Evolutionary conservation across 1,140 invertebrate genomes (phyloP).

Genomic region (Drosophila ananassae): DNA sequence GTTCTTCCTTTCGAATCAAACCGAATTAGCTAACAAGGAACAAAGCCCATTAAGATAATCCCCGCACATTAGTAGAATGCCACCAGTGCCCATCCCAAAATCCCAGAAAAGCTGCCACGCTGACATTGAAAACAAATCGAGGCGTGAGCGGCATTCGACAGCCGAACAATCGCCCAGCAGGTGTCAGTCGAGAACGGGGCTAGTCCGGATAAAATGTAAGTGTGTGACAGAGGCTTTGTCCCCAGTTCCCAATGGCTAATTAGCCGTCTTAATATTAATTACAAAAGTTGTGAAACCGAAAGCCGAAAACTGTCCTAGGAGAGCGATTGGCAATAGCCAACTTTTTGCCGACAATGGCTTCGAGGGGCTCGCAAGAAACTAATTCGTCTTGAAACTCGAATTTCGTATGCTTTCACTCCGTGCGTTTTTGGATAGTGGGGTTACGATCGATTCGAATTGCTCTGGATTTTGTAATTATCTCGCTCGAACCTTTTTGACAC

Average conservation of each 20-base stretch:
- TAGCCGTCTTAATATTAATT: conserved; percentile 75
- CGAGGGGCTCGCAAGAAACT: conserved; percentile 31
- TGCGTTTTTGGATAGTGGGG: conserved; percentile 35
- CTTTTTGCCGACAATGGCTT: conserved; percentile 34
- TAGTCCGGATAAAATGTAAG: neutral
- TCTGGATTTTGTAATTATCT: conserved; percentile 32
- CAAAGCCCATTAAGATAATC: conserved; percentile 36
- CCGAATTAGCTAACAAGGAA: conserved; percentile 32
- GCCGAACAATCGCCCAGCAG: too few relatives aligned
- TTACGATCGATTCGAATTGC: conserved; percentile 44
- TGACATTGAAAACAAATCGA: conserved; percentile 29
- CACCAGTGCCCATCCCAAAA: conserved; percentile 10
- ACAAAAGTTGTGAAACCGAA: conserved; percentile 60
- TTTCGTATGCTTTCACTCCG: conserved; percentile 68
- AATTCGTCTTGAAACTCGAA: conserved; percentile 53
- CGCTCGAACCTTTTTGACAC: conserved; percentile 18
- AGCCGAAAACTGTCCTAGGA: conserved; percentile 58
- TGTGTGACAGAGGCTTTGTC: conserved; percentile 10
- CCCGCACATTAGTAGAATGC: conserved; percentile 25
- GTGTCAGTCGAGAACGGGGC: neutral
- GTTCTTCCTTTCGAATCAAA: neutral
- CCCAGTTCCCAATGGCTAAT: conserved; percentile 56
- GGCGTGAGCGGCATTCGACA: conserved; percentile 27
- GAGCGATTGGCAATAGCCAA: conserved; percentile 24
- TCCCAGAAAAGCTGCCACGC: conserved; percentile 5